phyloP scores from a whole-genome alignment of 2,888 invertebrate species.

The Xylota sylvarum region DNA sequence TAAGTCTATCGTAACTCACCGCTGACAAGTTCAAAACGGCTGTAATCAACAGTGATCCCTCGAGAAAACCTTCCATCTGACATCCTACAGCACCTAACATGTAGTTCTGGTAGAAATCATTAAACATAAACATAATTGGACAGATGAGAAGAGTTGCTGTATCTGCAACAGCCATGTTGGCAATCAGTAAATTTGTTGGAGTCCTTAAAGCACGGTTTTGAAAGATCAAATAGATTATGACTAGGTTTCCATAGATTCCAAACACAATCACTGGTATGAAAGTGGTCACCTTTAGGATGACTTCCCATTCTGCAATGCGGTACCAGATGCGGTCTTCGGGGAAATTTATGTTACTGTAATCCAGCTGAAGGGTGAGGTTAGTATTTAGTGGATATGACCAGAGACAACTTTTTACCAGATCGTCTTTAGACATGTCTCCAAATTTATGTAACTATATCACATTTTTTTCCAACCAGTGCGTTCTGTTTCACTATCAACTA shows the following conservation, averaged over 20 bases:
- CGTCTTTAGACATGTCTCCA: slow-evolving; percentile 31
- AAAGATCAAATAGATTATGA: slow-evolving; percentile 88
- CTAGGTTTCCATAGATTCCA: slow-evolving; percentile 89
- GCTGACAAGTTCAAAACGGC: slow-evolving; percentile 91
- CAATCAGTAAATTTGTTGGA: slow-evolving; percentile 90
- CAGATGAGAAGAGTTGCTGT: slow-evolving; percentile 88
- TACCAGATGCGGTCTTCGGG: slow-evolving; percentile 89
- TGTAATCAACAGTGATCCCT: slow-evolving; percentile 90
- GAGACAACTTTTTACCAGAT: slow-evolving; percentile 30
- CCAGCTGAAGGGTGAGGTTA: slow-evolving; percentile 83
- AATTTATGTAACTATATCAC: not conserved
- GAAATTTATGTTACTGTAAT: slow-evolving; percentile 82
- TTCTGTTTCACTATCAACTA: slow-evolving; percentile 4
- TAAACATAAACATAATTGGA: slow-evolving; percentile 91
- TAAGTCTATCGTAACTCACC: slow-evolving; percentile 93
- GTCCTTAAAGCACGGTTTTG: slow-evolving; percentile 88
- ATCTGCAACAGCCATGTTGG: slow-evolving; percentile 91
- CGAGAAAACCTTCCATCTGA: slow-evolving; percentile 90
- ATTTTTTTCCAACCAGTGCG: not conserved
- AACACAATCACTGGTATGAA: slow-evolving; percentile 88
- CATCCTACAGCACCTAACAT: slow-evolving; percentile 91
- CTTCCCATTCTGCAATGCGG: slow-evolving; percentile 87
- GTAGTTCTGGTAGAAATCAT: slow-evolving; percentile 92
- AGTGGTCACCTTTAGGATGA: slow-evolving; percentile 87
- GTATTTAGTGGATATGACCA: not conserved